Evolutionary conservation across 2,888 invertebrate genomes (phyloP).

Genomic region (Caenorhabditis virilis): DNA sequence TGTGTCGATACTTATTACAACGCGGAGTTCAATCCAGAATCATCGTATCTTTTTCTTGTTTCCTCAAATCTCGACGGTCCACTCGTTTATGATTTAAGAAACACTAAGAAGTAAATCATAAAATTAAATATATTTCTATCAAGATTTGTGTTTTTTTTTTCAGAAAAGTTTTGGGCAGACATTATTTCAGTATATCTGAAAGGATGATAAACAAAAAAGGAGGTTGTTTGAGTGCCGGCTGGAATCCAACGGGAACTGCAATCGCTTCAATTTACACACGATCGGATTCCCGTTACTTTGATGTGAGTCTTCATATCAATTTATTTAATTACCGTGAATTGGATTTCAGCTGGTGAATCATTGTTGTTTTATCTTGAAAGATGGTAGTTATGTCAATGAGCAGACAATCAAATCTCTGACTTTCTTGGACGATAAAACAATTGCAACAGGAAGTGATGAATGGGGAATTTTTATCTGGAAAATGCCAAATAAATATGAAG

Average conservation of each 20-base stretch:
- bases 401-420: constrained; percentile 96
- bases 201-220: too few relatives aligned
- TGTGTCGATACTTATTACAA: constrained; percentile 3
- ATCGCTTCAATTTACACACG: constrained; percentile 22
- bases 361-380: neutral
- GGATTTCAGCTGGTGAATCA: constrained; percentile 19
- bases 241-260: constrained; percentile 40
- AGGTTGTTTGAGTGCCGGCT: constrained; percentile 4
- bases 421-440: constrained; percentile 86
- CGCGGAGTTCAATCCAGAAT: constrained; percentile 25
- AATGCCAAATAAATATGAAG: constrained; percentile 70
- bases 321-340: too few relatives aligned
- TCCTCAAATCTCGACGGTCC: constrained; percentile 7
- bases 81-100: constrained; percentile 19
- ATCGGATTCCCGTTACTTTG: constrained; percentile 33
- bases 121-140: too few relatives aligned
- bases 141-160: too few relatives aligned
- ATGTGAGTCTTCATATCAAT: too few relatives aligned
- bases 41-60: constrained; percentile 11
- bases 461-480: constrained; percentile 94
- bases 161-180: too few relatives aligned
- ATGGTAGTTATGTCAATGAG: constrained; percentile 80
- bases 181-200: too few relatives aligned
- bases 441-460: constrained; percentile 91
- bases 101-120: neutral